Base-by-base conservation (phyloP, 2,797 vertebrate genomes). In the Synanceia verrucosa region DNA sequence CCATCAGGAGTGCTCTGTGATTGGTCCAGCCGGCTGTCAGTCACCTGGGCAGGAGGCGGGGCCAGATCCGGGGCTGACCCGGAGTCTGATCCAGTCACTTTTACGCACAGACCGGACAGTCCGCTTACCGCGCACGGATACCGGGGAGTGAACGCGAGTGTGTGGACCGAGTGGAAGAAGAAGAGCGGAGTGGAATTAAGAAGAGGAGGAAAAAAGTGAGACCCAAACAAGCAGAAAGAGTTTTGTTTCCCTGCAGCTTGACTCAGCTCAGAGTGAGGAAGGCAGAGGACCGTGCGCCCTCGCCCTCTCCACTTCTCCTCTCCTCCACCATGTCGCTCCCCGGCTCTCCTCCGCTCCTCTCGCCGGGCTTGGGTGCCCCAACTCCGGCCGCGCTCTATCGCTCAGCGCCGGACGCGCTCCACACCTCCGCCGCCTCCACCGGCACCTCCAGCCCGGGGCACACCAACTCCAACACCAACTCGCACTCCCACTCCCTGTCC, bases 291-390 rank as follows among this genome's bases (percentile, higher is more conserved):
- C n/a, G 37, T 41, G 37, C 36, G 18, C 37, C 18, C 18, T 41
- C 29, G 9, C 29, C 18, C 77, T 80, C 73, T 68, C 52, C 75
- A 65, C 70, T 70, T 56, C 76, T 72, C 29, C n/a, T 1, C 55
- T 70, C 46, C 26, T 4, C 92, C 67, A 89, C 93, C 86, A 96
- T 97, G 96, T 96, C 96, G 78, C 96, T 96, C 61, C 95, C 96
- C 43, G 94, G 93, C 77, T 94, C 96, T 67, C 96, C 95, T 69
- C 89, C 93, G 74, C 94, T 94, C 41, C 93, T 96, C 76, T 94
- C 95, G 61, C 91, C 94, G 81, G 94, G 89, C 51, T 84, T 86
- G 0, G 86, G 88, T 52, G 82, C 94, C 79, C 95, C 94, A 47
- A 87, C 92, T 66, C 79, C 91, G 72, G 88, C 86, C n/a, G 59